Evolutionary conservation across 1,140 invertebrate species (phyloP).

Genomic region (Calephelis virginiensis): DNA sequence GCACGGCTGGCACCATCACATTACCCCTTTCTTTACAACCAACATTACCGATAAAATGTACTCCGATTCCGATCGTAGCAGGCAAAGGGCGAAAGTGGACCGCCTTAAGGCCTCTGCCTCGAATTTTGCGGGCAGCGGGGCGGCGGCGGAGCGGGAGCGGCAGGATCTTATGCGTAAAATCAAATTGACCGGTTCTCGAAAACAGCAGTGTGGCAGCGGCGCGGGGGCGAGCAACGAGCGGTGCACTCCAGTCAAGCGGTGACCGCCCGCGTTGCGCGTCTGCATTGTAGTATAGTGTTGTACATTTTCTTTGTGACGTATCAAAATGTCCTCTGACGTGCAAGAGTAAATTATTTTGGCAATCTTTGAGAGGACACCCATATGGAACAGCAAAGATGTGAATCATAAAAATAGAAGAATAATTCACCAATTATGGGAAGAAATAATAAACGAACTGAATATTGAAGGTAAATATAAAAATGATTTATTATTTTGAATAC

Average conservation of each 20-base stretch:
- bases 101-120: conserved; percentile 16
- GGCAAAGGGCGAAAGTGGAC: too few relatives aligned
- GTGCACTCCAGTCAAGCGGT: conserved; percentile 22
- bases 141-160: conserved; percentile 2
- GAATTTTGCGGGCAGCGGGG: background rate
- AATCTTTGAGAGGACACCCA: conserved; percentile 27
- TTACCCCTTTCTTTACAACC: too few relatives aligned
- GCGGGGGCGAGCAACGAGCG: conserved; percentile 23
- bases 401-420: conserved; percentile 17
- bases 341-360: conserved; percentile 5
- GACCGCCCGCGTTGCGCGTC: conserved; percentile 18
- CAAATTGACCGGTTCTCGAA: conserved; percentile 25
- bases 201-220: conserved; percentile 25
- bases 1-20: too few relatives aligned
- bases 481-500: conserved; percentile 7
- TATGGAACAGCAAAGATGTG: conserved; percentile 19
- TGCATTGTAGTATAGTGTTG: conserved; percentile 18
- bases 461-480: conserved; percentile 25
- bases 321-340: conserved; percentile 17
- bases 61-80: too few relatives aligned
- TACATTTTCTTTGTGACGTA: conserved; percentile 13
- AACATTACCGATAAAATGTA: too few relatives aligned
- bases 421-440: conserved; percentile 12
- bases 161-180: conserved; percentile 16
- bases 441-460: conserved; percentile 25